Conservation (phyloP, 2,888 invertebrate genomes). For the Cancer borealis region DNA sequence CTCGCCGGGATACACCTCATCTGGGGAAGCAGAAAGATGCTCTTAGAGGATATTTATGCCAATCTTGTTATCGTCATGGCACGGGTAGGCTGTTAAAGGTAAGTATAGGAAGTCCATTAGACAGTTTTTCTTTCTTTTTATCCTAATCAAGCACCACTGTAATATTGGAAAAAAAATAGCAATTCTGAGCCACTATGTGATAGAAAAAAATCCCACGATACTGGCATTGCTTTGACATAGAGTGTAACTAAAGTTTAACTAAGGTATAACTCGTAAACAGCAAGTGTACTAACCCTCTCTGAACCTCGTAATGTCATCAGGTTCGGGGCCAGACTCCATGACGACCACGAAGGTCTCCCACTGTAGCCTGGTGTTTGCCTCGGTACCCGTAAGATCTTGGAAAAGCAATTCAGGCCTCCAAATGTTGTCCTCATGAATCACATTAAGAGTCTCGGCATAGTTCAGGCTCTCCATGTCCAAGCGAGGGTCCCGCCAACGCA, state of each 20-base stretch:
- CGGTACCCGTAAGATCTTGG: constrained; percentile 71
- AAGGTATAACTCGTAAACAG: no score
- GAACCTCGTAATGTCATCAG: constrained; percentile 74
- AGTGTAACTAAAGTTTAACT: no score
- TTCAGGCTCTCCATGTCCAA: constrained; percentile 75
- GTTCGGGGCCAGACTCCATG: constrained; percentile 72
- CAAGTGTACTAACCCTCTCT: constrained; percentile 71
- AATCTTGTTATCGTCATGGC: neutral
- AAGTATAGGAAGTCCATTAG: no score
- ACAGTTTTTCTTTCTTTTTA: no score
- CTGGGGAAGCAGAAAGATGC: constrained; percentile 37
- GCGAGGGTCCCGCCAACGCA: constrained; percentile 72
- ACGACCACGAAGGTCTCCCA: constrained; percentile 73
- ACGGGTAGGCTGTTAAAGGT: neutral
- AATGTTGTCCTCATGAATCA: constrained; percentile 67
- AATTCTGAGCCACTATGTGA: no score
- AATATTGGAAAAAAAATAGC: no score
- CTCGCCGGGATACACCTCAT: constrained; percentile 74
- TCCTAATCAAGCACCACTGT: no score
- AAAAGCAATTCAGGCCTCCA: constrained; percentile 73
- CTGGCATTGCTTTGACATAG: no score
- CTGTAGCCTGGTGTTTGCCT: constrained; percentile 64
- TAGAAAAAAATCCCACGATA: no score
- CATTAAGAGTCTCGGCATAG: constrained; percentile 73
- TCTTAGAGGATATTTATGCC: neutral